phyloP scores from a whole-genome alignment of 1,140 invertebrate species.

The Drosophila novamexicana region DNA sequence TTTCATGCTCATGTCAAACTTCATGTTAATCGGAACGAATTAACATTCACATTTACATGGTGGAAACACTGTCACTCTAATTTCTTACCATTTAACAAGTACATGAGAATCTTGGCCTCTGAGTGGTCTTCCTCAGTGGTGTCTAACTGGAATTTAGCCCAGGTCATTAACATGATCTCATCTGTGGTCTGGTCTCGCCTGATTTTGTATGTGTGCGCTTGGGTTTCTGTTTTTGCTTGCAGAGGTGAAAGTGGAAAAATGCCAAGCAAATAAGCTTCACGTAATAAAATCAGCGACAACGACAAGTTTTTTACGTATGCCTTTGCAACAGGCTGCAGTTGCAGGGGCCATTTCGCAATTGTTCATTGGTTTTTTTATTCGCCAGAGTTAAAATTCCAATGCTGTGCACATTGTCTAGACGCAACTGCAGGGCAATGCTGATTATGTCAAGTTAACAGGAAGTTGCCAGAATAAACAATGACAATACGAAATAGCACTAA shows the following conservation, averaged over 20 bases:
- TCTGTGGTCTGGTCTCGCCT: conserved; percentile 15
- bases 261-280: conserved; percentile 67
- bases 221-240: conserved; percentile 29
- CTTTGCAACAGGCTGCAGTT: conserved; percentile 21
- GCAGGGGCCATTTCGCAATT: not conserved
- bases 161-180: conserved; percentile 46
- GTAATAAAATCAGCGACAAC: conserved; percentile 62
- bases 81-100: not conserved
- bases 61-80: not conserved
- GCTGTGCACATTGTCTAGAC: conserved; percentile 21
- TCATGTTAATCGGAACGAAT: not conserved
- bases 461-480: conserved; percentile 13
- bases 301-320: conserved; percentile 50
- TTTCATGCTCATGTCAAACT: not conserved
- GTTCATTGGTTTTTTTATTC: conserved; percentile 7
- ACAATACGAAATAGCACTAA: not conserved
- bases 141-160: conserved; percentile 1
- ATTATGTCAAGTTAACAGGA: conserved; percentile 30
- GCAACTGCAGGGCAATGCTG: not conserved
- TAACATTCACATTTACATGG: not conserved
- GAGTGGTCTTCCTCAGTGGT: not conserved
- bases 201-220: conserved; percentile 11
- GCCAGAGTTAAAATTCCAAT: conserved; percentile 34
- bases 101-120: not conserved
- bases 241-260: conserved; percentile 73